Evolutionary conservation across 2,888 invertebrate genomes (phyloP).

Genomic region (Subacronicta megacephala): DNA sequence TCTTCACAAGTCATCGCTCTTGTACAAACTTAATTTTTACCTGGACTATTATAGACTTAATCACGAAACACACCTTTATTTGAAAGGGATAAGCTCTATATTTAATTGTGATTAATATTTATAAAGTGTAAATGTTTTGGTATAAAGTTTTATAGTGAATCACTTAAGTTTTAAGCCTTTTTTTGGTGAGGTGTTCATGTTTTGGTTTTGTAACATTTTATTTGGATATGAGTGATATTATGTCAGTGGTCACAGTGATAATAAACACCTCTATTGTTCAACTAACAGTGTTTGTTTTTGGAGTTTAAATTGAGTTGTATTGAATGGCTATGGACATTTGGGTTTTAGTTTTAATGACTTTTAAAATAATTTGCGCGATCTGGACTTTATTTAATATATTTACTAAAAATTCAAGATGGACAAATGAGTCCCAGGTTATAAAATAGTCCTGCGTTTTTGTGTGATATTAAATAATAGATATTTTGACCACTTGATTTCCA

Average conservation of each 20-base stretch:
- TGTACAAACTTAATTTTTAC: slow-evolving; percentile 39
- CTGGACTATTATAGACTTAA: slow-evolving; percentile 6
- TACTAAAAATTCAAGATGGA: too few relatives aligned
- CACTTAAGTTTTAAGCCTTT: slow-evolving; percentile 70
- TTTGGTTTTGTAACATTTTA: slow-evolving; percentile 72
- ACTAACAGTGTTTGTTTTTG: slow-evolving; percentile 66
- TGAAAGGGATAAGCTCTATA: slow-evolving; percentile 46
- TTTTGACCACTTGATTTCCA: too few relatives aligned
- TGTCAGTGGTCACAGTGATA: slow-evolving; percentile 76
- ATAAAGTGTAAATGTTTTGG: slow-evolving; percentile 30
- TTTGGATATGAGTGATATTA: slow-evolving; percentile 81
- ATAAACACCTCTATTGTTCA: slow-evolving; percentile 75
- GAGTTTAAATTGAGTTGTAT: slow-evolving; percentile 19
- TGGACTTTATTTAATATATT: too few relatives aligned
- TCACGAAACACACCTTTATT: slow-evolving; percentile 57
- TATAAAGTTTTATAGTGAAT: slow-evolving; percentile 78
- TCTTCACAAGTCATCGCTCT: slow-evolving; percentile 70
- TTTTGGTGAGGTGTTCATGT: slow-evolving; percentile 62
- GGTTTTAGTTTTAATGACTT: slow-evolving; percentile 18
- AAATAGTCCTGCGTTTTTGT: too few relatives aligned
- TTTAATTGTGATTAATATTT: slow-evolving; percentile 8
- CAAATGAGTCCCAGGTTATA: too few relatives aligned
- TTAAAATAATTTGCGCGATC: not conserved
- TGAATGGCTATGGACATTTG: slow-evolving; percentile 6
- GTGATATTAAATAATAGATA: too few relatives aligned